Percentiles rank a stretch among this genome's conserved stretches.
These are phyloP conservation scores for Perithous albicinctus DNA, from an alignment of 2,888 invertebrate genomes.

Conservation along the genomic window DNA sequence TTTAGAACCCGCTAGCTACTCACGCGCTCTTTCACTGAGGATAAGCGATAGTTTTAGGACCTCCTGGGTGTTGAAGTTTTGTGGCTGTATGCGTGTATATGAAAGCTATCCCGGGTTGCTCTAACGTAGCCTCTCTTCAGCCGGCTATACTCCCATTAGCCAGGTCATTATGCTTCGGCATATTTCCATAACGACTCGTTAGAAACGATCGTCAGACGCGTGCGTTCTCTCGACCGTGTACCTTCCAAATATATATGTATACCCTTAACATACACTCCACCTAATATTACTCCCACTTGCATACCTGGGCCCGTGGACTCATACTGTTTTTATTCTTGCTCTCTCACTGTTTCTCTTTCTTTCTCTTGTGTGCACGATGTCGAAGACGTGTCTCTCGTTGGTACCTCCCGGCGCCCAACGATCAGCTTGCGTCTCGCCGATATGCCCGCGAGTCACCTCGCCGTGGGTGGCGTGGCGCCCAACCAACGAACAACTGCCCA, in stretches of 20 bases:
- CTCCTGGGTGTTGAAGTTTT: conserved; percentile 32
- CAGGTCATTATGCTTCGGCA: conserved; percentile 81
- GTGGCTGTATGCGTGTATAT: background rate
- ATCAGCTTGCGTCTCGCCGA: conserved; percentile 37
- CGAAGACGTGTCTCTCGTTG: conserved; percentile 45
- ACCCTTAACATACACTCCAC: conserved; percentile 5
- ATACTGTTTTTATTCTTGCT: background rate
- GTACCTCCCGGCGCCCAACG: conserved; percentile 43
- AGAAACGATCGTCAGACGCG: conserved; percentile 71
- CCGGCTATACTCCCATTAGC: conserved; percentile 77
- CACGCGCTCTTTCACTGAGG: too few species aligned
- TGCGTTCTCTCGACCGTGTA: conserved; percentile 38
- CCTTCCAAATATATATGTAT: conserved; percentile 14
- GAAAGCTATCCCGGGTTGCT: background rate
- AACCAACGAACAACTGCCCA: conserved; percentile 54
- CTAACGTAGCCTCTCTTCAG: conserved; percentile 59
- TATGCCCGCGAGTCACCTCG: conserved; percentile 69
- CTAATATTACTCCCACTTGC: conserved; percentile 39
- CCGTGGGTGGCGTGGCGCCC: conserved; percentile 74
- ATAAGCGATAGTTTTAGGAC: too few species aligned
- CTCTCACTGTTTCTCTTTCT: background rate
- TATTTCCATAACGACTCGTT: conserved; percentile 83
- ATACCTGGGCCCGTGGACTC: background rate
- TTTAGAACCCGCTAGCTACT: conserved; percentile 33
- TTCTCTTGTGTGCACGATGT: conserved; percentile 38